phyloP scores from a whole-genome alignment of 1,140 invertebrate genomes.

The Diorhabda carinulata region DNA sequence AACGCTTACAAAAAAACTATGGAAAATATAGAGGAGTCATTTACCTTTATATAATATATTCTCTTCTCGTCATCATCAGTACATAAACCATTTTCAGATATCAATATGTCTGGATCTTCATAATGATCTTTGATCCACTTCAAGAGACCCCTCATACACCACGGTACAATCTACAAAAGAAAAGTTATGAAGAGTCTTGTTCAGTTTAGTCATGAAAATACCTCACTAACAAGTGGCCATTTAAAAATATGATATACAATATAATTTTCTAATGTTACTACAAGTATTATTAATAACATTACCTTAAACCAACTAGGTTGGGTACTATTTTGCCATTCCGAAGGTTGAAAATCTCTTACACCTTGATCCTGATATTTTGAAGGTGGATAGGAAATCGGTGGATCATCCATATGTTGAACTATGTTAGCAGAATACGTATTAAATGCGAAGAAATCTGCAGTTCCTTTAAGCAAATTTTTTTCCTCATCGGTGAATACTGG shows the following conservation, averaged over 20 bases:
- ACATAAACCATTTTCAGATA: slow-evolving; percentile 11
- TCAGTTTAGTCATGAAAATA: no score
- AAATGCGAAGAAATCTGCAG: slow-evolving; percentile 17
- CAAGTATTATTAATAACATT: background rate
- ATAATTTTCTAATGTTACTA: background rate
- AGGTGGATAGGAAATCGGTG: background rate
- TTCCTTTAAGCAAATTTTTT: slow-evolving; percentile 9
- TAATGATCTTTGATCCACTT: slow-evolving; percentile 8
- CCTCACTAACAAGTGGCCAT: no score
- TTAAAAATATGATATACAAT: background rate
- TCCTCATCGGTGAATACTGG: slow-evolving; percentile 20
- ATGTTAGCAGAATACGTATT: slow-evolving; percentile 36
- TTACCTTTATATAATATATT: slow-evolving; percentile 5
- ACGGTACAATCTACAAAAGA: background rate
- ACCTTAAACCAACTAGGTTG: slow-evolving; percentile 6
- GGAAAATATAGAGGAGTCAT: background rate
- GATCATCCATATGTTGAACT: background rate
- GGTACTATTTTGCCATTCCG: background rate
- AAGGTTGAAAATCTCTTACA: background rate
- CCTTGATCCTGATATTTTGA: background rate
- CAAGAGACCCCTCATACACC: background rate
- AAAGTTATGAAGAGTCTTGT: no score
- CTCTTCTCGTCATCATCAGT: slow-evolving; percentile 6
- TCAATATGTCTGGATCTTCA: slow-evolving; percentile 3
- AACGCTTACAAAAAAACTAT: no score